Evolutionary conservation across 2,888 invertebrate genomes (phyloP).

Genomic region (Opisthograptis luteolata): DNA sequence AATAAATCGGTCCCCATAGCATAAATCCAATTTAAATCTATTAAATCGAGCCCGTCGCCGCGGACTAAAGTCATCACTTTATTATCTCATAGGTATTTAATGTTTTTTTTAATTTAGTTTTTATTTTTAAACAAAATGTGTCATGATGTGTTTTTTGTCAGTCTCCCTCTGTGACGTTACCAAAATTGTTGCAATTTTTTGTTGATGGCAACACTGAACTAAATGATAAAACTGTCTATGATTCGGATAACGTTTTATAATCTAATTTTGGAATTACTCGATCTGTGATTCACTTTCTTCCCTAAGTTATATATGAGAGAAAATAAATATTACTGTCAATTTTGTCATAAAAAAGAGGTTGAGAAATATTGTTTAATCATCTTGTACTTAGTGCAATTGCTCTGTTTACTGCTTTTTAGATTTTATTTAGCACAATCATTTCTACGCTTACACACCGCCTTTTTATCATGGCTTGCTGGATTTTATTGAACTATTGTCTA

Average conservation of each 20-base stretch:
- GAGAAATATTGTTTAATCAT: slow-evolving; percentile 50
- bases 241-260: slow-evolving; percentile 40
- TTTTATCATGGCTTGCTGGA: slow-evolving; percentile 1
- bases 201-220: slow-evolving; percentile 54
- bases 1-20: slow-evolving; percentile 71
- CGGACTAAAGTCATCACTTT: slow-evolving; percentile 79
- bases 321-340: slow-evolving; percentile 55
- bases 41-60: slow-evolving; percentile 51
- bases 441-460: slow-evolving; percentile 51
- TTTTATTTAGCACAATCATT: slow-evolving; percentile 64
- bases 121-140: slow-evolving; percentile 75
- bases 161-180: slow-evolving; percentile 60
- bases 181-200: slow-evolving; percentile 40
- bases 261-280: slow-evolving; percentile 34
- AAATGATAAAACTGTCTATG: slow-evolving; percentile 48
- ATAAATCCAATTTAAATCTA: slow-evolving; percentile 74
- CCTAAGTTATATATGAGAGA: slow-evolving; percentile 39
- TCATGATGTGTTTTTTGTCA: slow-evolving; percentile 67
- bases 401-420: slow-evolving; percentile 52
- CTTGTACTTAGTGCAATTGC: slow-evolving; percentile 70
- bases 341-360: slow-evolving; percentile 55
- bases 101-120: slow-evolving; percentile 71
- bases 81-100: slow-evolving; percentile 82
- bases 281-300: slow-evolving; percentile 66
- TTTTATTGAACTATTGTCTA: background rate